Evolutionary conservation across 2,888 invertebrate genomes (phyloP).

Genomic region (Hypercompe scribonia): DNA sequence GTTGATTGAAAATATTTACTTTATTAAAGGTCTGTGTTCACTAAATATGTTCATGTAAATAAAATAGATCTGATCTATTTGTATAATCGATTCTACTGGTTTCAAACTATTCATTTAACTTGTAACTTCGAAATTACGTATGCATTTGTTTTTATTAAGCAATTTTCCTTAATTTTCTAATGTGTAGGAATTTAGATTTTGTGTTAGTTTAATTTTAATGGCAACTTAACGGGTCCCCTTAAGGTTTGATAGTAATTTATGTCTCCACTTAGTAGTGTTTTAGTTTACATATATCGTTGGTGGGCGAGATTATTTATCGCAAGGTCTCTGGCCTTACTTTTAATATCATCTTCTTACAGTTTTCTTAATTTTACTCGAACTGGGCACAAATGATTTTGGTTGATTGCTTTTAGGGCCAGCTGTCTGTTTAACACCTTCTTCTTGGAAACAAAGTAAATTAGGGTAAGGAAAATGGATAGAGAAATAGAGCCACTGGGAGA

Average conservation of each 20-base stretch:
- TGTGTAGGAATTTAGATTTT: constrained; percentile 15
- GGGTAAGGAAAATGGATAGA: too few species aligned
- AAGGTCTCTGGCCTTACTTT: neutral
- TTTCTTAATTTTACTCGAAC: too few species aligned
- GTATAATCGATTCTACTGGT: constrained; percentile 42
- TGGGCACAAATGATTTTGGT: neutral
- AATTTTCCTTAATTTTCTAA: constrained; percentile 37
- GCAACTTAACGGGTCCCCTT: constrained; percentile 2
- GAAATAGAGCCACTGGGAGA: too few species aligned
- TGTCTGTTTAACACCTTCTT: too few species aligned
- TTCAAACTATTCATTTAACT: constrained; percentile 7
- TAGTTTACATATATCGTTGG: neutral
- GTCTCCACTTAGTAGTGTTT: neutral
- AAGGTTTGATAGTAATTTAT: constrained; percentile 2
- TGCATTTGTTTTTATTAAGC: constrained; percentile 39
- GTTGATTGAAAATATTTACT: constrained; percentile 50
- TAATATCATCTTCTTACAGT: too few species aligned
- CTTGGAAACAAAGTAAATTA: too few species aligned
- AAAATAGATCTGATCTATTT: constrained; percentile 35
- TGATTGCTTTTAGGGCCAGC: neutral
- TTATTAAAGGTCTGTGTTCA: constrained; percentile 38
- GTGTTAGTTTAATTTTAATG: neutral
- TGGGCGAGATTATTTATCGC: neutral
- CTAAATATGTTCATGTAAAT: constrained; percentile 47
- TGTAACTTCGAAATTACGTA: constrained; percentile 36